These are phyloP conservation scores for Chaetorhynchus papuensis DNA, from an alignment of 2,113 vertebrate species.

Conservation along the genomic window DNA sequence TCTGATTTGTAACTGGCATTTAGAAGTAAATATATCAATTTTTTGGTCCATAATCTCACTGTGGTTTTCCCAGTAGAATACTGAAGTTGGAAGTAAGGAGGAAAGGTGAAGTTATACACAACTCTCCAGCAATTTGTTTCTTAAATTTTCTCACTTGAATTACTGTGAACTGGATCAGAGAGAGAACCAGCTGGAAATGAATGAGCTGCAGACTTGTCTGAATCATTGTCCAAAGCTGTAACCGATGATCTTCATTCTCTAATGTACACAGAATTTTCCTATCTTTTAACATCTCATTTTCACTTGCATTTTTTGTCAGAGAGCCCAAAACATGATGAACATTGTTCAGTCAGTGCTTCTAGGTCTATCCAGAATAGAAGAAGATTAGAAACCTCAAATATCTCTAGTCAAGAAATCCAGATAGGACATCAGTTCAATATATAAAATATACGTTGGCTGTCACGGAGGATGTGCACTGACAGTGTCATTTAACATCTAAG, in stretches of 20 bases:
- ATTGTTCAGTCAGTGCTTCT: neutral
- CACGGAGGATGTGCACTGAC: neutral
- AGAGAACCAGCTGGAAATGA: neutral
- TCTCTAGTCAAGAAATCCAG: neutral
- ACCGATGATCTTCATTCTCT: neutral
- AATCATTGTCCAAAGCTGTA: neutral
- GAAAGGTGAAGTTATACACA: neutral
- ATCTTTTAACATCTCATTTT: neutral
- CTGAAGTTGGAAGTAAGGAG: neutral
- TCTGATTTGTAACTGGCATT: conserved; percentile 30
- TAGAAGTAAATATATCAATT: conserved; percentile 2
- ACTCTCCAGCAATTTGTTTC: neutral
- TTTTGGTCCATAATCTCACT: neutral
- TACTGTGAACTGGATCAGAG: neutral
- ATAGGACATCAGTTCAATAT: neutral
- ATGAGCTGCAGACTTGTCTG: neutral
- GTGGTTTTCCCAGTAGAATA: neutral
- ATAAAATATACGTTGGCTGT: neutral
- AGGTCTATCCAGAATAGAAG: neutral
- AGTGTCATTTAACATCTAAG: neutral
- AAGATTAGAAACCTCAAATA: neutral
- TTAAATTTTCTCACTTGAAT: neutral
- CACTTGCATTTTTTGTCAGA: neutral
- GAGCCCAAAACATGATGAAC: neutral
- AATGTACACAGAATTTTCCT: neutral